Evolutionary conservation across 2,888 invertebrate species (phyloP), one percentile per base, ranked within the genome.

Genomic region (Rugalucina vietnamica): DNA sequence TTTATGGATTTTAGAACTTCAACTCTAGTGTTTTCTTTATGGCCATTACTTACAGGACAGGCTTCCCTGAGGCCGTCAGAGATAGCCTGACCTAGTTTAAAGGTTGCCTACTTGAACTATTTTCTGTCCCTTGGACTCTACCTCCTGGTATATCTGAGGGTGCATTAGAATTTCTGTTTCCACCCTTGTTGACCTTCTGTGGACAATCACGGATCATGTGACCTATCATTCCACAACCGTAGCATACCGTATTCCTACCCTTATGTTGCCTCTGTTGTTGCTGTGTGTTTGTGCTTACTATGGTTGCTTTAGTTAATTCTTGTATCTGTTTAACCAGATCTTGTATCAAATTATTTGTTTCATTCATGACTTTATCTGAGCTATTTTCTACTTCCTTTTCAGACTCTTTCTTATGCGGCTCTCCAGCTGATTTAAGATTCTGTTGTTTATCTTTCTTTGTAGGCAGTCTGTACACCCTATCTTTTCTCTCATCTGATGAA

Each of bases 11-110:
- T 54, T 21, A 54, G n/a, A 21, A 54, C 54, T 54, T 54, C 54
- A 21, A 4, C 54, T 21, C n/a, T n/a, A n/a, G n/a, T n/a, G n/a
- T n/a, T n/a, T n/a, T n/a, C n/a, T n/a, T n/a, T n/a, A n/a, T n/a
- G n/a, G n/a, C n/a, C n/a, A n/a, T n/a, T n/a, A n/a, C n/a, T n/a
- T n/a, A n/a, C n/a, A n/a, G n/a, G n/a, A n/a, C n/a, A n/a, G 54
- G 54, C 54, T 54, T 54, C 54, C 21, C 54, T 54, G 54, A n/a
- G 54, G 54, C 54, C 54, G 54, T n/a, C 54, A 54, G 54, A 54
- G 54, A 21, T 14, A 54, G 54, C 54, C 54, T 54, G 12, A n/a
- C 14, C n/a, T 21, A 54, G 54, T 54, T 54, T 54, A 54, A 54
- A n/a, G n/a, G n/a, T n/a, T n/a, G n/a, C n/a, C n/a, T n/a, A n/a